Percentiles rank a stretch among this genome's conserved stretches.
phyloP scores from a whole-genome alignment of 1,140 invertebrate genomes.

The Stenopsyche tienmushanensis region DNA sequence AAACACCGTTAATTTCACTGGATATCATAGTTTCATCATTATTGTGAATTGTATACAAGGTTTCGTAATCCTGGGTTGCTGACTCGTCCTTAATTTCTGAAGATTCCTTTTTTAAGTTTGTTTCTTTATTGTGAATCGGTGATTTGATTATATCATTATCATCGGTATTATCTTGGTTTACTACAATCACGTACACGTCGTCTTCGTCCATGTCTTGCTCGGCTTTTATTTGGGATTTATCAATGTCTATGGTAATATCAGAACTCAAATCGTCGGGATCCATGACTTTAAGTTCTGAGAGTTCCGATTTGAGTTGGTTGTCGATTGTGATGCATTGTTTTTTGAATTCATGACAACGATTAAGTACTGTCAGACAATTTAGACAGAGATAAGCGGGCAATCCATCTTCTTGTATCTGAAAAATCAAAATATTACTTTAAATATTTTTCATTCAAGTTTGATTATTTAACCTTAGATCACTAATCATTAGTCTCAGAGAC shows the following conservation, averaged over 20 bases:
- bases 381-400: constrained; percentile 50
- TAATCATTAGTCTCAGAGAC: too few relatives aligned
- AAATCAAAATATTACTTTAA: too few relatives aligned
- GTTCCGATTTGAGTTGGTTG: constrained; percentile 47
- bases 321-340: constrained; percentile 53
- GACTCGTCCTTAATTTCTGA: neutral
- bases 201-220: constrained; percentile 31
- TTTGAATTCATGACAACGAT: constrained; percentile 51
- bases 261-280: neutral
- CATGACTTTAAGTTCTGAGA: neutral
- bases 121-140: constrained; percentile 17
- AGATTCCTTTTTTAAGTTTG: neutral
- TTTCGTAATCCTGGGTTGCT: neutral
- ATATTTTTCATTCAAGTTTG: too few relatives aligned
- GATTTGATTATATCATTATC: constrained; percentile 22
- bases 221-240: neutral
- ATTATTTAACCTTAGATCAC: too few relatives aligned
- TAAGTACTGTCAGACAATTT: constrained; percentile 48
- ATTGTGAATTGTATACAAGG: neutral
- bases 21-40: neutral
- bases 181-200: constrained; percentile 31
- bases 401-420: constrained; percentile 49
- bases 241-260: neutral
- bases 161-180: constrained; percentile 31
- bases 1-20: neutral